Evolutionary conservation across 2,113 vertebrate species (phyloP), one percentile per base, ranked within the genome.

Genomic region (Nesoenas mayeri): DNA sequence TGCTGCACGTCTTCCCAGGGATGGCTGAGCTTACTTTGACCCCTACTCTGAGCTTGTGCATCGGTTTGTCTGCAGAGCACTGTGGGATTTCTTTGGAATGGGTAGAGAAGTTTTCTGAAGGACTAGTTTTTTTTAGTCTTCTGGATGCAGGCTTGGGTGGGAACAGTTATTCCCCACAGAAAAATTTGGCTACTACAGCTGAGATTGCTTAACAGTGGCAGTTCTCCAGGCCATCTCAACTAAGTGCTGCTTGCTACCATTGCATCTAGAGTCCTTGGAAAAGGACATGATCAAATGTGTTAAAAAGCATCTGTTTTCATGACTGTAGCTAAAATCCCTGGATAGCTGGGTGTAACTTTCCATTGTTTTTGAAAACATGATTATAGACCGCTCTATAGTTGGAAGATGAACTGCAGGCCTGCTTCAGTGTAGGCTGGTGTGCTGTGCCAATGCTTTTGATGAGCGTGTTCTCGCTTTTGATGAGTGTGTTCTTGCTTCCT

Each of bases 201-300:
- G 94, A 95, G 72, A 85, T 91, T 96, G 92, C 92, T 95, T 92
- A 94, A 94, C 78, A 42, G 92, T 96, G 94, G 95, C 95, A 88
- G 75, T 71, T 78, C 89, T 96, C 96, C 95, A 94, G 92, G 47
- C 92, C 66, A 32, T 93, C 93, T 95, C 93, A 89, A 91, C 94
- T 62, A 44, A 86, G 75, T 91, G 82, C 95, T 91, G 88, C 72
- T 90, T 71, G 61, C 72, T 88, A 19, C 94, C 78, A 85, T 60
- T 84, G 57, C 60, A 44, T 84, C n/a, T 50, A 17, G 58, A 71
- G 58, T 91, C 84, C 71, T 87, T 91, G 86, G 85, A 80, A 95
- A 89, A 85, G 58, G 66, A 85, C 47, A 8, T 22, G 73, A 87
- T 92, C 78, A 94, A 92, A 93, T 92, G 86, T 89, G 93, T 89